Conservation (phyloP, 2,113 vertebrate genomes). For the Chauna torquata region DNA sequence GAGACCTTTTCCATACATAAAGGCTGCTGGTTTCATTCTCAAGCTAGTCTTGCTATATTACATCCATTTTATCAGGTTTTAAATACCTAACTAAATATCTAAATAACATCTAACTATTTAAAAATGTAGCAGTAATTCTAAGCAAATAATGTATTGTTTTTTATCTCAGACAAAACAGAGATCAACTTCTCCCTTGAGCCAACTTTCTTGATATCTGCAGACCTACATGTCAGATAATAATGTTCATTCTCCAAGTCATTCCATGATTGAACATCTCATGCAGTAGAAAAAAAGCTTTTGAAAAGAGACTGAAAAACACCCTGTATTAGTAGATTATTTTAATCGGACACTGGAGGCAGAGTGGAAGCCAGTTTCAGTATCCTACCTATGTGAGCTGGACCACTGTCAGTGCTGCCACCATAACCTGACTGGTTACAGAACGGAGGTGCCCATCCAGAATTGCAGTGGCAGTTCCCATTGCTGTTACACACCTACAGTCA, state of each 20-base stretch:
- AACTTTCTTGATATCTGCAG: background rate
- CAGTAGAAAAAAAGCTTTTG: background rate
- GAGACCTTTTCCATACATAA: background rate
- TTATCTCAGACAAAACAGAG: background rate
- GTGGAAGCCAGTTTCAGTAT: background rate
- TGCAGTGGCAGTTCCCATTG: slow-evolving; percentile 81
- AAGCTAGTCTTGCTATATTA: background rate
- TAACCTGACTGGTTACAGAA: slow-evolving; percentile 75
- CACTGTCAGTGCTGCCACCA: slow-evolving; percentile 87
- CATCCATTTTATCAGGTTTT: background rate
- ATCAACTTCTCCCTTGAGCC: background rate
- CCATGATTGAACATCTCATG: background rate
- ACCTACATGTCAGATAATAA: background rate
- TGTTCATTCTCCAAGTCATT: background rate
- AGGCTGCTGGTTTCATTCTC: background rate
- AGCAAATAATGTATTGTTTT: background rate
- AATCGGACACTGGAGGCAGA: background rate
- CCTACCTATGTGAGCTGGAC: slow-evolving; percentile 82
- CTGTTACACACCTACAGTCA: slow-evolving; percentile 76
- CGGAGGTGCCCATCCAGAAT: slow-evolving; percentile 82
- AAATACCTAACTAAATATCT: background rate
- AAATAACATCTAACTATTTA: background rate
- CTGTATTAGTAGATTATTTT: background rate
- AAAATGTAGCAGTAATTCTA: background rate
- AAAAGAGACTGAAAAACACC: background rate